These are phyloP conservation scores for Manis pentadactyla DNA, from an alignment of 2,797 vertebrate species.

Conservation along the genomic window DNA sequence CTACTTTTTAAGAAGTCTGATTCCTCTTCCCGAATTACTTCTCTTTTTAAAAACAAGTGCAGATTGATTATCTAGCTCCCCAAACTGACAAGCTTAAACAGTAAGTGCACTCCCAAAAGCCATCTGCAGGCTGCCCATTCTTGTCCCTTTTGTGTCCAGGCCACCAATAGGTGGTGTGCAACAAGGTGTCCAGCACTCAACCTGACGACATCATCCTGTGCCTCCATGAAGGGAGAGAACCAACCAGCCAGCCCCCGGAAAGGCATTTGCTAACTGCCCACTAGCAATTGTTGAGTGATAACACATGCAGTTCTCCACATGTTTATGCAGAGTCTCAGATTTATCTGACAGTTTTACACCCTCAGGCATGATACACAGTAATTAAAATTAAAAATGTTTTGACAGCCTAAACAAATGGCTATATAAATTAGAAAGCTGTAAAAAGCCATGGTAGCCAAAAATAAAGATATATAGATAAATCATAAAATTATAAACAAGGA, in stretches of 20 bases:
- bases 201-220: background rate
- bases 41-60: constrained; percentile 6
- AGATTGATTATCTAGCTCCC: background rate
- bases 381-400: constrained; percentile 89
- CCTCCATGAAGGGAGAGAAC: background rate
- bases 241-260: constrained; percentile 6
- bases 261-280: constrained; percentile 81
- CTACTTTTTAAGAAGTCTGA: background rate
- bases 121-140: background rate
- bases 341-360: constrained; percentile 87
- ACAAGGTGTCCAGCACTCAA: constrained; percentile 6
- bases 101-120: background rate
- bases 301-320: constrained; percentile 81
- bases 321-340: constrained; percentile 85
- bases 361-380: constrained; percentile 84
- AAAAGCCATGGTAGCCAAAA: constrained; percentile 82
- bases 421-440: constrained; percentile 87
- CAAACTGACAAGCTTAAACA: background rate
- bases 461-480: constrained; percentile 86
- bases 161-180: background rate
- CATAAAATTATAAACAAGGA: constrained; percentile 80
- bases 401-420: constrained; percentile 85
- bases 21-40: background rate
- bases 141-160: constrained; percentile 37
- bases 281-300: constrained; percentile 80